Base-by-base conservation (phyloP, 1,140 invertebrate species). In the Lucilia cuprina region DNA sequence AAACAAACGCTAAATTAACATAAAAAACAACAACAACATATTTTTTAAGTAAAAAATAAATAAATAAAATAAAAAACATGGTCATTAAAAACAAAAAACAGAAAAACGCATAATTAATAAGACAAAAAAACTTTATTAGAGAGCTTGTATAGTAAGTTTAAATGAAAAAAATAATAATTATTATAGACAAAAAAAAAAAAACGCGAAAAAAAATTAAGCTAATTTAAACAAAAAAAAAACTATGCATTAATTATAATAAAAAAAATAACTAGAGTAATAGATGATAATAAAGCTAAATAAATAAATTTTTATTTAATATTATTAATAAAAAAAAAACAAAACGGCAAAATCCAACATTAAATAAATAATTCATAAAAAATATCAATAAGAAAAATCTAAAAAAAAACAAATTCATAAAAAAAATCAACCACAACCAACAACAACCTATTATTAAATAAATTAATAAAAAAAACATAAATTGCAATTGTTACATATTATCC, bases 111-210 rank as follows among this genome's bases (percentile, higher is more conserved):
- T 83, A 83, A 83, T 19, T 74, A 47, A 34, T 74, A 83, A 83
- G 60, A 74, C 50, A 30, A 83, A 75, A n/a, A 83, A 83, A 83
- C 41, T 83, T 70, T 74, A 74, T 85, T 85, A 85, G 84, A 85
- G 82, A 85, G 84, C 84, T 85, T 85, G 84, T 85, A 85, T 85
- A 83, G 84, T 83, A 85, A 85, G 70, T 50, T 70, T 70, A 83
- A 74, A 78, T 78, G 19, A 78, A 78, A 78, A 80, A 80, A 50
- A 21, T 47, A 80, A 78, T 78, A 78, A 78, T 41, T 47, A 78
- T 47, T 41, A 78, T 47, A 78, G 47, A 78, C 8, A 75, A n/a
- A 78, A 80, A 80, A 80, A 70, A 30, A 30, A 30, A 30, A 30
- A n/a, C n/a, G n/a, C 65, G 65, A 21, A 7, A 70, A 70, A 70